Base-by-base conservation (phyloP, 2,888 invertebrate species). In the Protula sp. region DNA sequence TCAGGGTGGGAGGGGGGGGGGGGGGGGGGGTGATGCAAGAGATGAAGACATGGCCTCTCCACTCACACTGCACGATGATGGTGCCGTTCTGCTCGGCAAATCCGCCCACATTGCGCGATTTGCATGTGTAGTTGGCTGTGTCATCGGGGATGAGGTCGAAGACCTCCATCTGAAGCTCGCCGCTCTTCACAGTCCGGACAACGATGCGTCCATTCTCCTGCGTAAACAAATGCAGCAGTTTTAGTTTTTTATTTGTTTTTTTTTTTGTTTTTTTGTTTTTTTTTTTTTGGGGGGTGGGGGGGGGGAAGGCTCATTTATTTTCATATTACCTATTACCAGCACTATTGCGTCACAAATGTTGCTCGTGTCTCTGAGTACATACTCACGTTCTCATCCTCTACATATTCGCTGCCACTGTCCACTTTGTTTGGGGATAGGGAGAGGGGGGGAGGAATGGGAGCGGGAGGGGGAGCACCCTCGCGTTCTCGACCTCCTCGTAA, bases 31-130 rank as follows among this genome's bases (percentile, higher is more conserved):
- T n/a, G n/a, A n/a, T n/a, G n/a, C n/a, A n/a, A n/a, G n/a, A n/a
- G n/a, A n/a, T n/a, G n/a, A n/a, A n/a, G n/a, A n/a, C 38, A 38
- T 38, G 9, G 38, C 19, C 19, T 14, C 9, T 38, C 9, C 3
- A 67, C 73, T 68, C 54, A 74, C 74, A 74, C n/a, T 67, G 58
- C 4, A 74, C 72, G 4, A 64, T 64, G 27, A 75, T 60, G 3
- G 67, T 59, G 4, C 68, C 70, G n/a, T 66, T 70, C 47, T 59
- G 55, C 9, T 62, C 55, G 48, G 66, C 61, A 2, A 55, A 63
- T 2, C 72, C 75, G n/a, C 64, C 73, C 3, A 47, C 51, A 60
- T 74, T 75, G 30, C 55, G 55, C 2, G 71, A 72, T 24, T 55
- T 63, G 57, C 74, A 75, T 1, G 72, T 70, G 66, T 74, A 74